phyloP scores from a whole-genome alignment of 2,888 invertebrate species.

The Mayetiola destructor region DNA sequence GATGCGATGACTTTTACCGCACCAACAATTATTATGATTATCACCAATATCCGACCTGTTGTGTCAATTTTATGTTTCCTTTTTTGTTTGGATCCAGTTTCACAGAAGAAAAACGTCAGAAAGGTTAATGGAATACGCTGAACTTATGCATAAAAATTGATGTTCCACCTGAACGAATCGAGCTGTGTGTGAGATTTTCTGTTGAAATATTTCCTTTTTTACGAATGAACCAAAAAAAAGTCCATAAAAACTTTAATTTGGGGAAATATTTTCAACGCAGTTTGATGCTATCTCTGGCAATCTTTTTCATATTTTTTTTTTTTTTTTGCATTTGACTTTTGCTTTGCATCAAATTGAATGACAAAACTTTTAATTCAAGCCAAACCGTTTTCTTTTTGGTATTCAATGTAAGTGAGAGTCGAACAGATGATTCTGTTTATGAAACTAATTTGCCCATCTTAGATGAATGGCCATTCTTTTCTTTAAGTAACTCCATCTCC shows the following conservation, averaged over 20 bases:
- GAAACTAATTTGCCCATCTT: too few relatives aligned
- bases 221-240: slow-evolving; percentile 5
- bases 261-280: too few relatives aligned
- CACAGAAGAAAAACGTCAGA: too few relatives aligned
- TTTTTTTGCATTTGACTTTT: background rate
- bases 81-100: background rate
- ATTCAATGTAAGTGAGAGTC: background rate
- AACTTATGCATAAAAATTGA: slow-evolving; percentile 5
- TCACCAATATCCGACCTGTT: background rate
- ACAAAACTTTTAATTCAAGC: background rate
- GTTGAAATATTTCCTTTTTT: background rate
- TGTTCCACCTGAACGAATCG: background rate
- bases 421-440: slow-evolving; percentile 5
- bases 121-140: slow-evolving; percentile 3
- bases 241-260: too few relatives aligned
- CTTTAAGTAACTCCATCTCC: too few relatives aligned
- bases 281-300: background rate
- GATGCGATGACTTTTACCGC: slow-evolving; percentile 2
- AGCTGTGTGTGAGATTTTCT: background rate
- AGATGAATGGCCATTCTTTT: too few relatives aligned
- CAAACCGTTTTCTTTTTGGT: background rate
- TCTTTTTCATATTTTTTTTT: background rate
- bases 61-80: too few relatives aligned
- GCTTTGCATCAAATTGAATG: background rate
- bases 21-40: too few relatives aligned